These are phyloP conservation scores for Drosophila neotestacea DNA, from an alignment of 2,888 invertebrate genomes.

Conservation along the genomic window DNA sequence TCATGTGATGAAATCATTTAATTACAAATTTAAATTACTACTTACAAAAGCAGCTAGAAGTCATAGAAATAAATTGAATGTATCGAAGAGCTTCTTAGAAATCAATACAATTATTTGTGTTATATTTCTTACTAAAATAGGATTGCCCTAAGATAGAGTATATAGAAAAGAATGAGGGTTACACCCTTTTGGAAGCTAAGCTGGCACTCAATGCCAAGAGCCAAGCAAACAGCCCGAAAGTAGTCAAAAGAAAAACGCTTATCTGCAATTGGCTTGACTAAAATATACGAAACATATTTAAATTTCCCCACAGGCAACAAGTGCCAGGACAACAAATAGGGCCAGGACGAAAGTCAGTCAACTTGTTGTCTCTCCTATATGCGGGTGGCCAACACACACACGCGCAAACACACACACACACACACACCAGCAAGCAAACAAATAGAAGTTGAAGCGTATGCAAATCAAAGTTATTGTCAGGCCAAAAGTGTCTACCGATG, in stretches of 20 bases:
- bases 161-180: conserved; percentile 1
- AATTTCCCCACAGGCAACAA: conserved; percentile 77
- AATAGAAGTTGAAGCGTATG: conserved; percentile 48
- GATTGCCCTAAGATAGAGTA: conserved; percentile 3
- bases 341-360: conserved; percentile 49
- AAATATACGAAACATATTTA: conserved; percentile 71
- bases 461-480: conserved; percentile 80
- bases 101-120: no score
- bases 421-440: conserved; percentile 35
- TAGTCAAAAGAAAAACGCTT: conserved; percentile 68
- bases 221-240: conserved; percentile 58
- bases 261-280: conserved; percentile 75
- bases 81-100: no score
- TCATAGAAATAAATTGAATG: no score
- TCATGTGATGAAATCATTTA: no score
- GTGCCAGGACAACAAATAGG: conserved; percentile 54
- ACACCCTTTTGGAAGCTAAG: conserved; percentile 33
- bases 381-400: conserved; percentile 42
- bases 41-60: no score
- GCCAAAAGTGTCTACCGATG: conserved; percentile 76
- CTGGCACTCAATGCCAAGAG: conserved; percentile 46
- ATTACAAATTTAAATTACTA: no score
- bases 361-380: conserved; percentile 52
- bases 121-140: neutral
- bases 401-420: conserved; percentile 9